These are phyloP conservation scores for Lingula anatina DNA, from an alignment of 2,888 invertebrate genomes.

Conservation along the genomic window DNA sequence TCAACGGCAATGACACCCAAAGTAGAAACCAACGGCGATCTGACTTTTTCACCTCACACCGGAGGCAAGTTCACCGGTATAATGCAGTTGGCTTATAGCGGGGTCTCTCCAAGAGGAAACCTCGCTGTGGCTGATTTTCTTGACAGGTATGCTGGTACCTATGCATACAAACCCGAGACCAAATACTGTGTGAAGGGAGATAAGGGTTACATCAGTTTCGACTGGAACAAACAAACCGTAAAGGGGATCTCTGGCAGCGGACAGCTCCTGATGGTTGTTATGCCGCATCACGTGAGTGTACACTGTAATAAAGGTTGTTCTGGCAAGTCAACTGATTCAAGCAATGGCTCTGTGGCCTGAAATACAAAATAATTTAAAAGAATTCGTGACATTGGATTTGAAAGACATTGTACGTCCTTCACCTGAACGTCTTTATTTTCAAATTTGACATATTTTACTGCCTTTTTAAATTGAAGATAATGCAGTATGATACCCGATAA, in stretches of 20 bases:
- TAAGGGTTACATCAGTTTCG: constrained; percentile 20
- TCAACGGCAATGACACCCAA: constrained; percentile 17
- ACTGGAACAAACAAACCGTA: constrained; percentile 24
- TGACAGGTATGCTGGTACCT: constrained; percentile 23
- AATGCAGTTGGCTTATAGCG: constrained; percentile 27
- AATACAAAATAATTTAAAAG: too few species aligned
- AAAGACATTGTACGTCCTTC: too few species aligned
- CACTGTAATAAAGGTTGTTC: too few species aligned
- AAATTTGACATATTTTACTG: too few species aligned
- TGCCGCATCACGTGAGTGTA: constrained; percentile 31
- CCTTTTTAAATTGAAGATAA: too few species aligned
- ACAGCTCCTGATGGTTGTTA: constrained; percentile 23
- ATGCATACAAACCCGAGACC: constrained; percentile 23
- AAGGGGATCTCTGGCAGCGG: constrained; percentile 13
- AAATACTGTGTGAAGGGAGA: constrained; percentile 23
- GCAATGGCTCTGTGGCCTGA: too few species aligned
- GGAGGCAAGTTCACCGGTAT: constrained; percentile 26
- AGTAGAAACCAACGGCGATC: constrained; percentile 12
- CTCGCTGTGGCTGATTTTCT: constrained; percentile 16
- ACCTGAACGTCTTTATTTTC: too few species aligned
- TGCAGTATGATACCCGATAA: too few species aligned
- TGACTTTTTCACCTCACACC: constrained; percentile 18
- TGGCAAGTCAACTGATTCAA: too few species aligned
- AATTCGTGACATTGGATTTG: too few species aligned
- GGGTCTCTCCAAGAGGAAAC: constrained; percentile 23